A percentile compares a stretch with the other conserved stretches of the same genome.
These are phyloP conservation scores for Manis pentadactyla DNA, from an alignment of 2,797 vertebrate genomes.

Conservation along the genomic window DNA sequence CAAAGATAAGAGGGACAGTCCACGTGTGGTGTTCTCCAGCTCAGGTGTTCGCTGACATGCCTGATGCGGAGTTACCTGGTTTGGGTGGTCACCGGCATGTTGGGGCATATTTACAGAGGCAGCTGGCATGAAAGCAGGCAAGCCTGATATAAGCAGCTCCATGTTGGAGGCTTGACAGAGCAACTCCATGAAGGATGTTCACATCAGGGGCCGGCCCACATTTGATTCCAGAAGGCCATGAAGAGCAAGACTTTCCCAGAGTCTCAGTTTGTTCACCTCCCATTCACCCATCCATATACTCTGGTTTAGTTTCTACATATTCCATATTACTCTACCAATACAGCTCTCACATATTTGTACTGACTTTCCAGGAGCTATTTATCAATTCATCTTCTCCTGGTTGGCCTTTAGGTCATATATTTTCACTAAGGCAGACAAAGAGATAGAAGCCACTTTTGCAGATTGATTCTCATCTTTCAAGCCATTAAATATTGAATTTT, in stretches of 20 bases:
- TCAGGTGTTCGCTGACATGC: no score
- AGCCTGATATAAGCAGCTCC: no score
- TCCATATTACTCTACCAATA: not conserved
- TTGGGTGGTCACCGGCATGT: no score
- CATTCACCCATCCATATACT: not conserved
- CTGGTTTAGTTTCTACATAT: not conserved
- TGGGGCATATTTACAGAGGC: no score
- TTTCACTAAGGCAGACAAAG: not conserved
- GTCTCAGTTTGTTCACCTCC: not conserved
- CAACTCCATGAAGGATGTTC: no score
- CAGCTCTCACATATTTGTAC: not conserved
- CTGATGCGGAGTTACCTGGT: no score
- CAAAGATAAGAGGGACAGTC: no score
- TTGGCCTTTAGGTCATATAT: not conserved
- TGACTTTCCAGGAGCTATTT: not conserved
- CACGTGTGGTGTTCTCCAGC: no score
- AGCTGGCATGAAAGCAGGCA: no score
- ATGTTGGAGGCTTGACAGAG: no score
- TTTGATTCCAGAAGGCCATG: not conserved
- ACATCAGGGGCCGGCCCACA: not conserved
- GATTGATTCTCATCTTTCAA: not conserved
- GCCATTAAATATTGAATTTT: not conserved
- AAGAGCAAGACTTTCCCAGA: not conserved
- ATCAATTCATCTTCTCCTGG: not conserved
- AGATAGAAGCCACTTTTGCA: not conserved